Percentiles rank a stretch among this genome's conserved stretches.
These are phyloP conservation scores for Lepidurus apus DNA, from an alignment of 1,140 invertebrate genomes.

Conservation along the genomic window DNA sequence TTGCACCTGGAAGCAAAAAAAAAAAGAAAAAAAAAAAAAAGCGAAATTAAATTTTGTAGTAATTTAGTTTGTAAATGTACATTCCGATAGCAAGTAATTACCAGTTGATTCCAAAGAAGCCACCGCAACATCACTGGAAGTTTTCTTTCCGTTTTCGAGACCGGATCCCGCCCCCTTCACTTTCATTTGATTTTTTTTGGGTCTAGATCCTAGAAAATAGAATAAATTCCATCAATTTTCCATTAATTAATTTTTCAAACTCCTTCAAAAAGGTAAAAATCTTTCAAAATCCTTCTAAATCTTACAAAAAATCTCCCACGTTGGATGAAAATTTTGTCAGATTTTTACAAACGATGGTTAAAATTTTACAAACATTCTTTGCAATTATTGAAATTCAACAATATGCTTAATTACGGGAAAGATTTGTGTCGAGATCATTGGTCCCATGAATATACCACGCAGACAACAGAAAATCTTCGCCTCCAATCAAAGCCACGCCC, in stretches of 20 bases:
- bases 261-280: no score
- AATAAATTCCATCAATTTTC: no score
- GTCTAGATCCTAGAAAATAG: background rate
- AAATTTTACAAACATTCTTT: no score
- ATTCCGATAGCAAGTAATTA: background rate
- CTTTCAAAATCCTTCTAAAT: no score
- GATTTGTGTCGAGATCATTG: background rate
- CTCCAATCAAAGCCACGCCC: slow-evolving; percentile 57
- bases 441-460: slow-evolving; percentile 51
- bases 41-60: background rate
- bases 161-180: background rate
- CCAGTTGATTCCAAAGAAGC: background rate
- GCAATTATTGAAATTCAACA: no score
- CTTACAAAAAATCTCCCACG: no score
- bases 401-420: background rate
- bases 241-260: no score
- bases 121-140: background rate
- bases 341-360: no score
- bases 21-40: no score
- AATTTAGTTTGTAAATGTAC: background rate
- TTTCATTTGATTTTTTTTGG: background rate
- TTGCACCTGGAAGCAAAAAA: background rate
- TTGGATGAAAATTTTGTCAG: no score
- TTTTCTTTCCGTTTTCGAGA: background rate
- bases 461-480: slow-evolving; percentile 54